Percentiles rank a stretch among this genome's conserved stretches.
phyloP scores from a whole-genome alignment of 2,113 vertebrate genomes.

The Lampris incognitus region DNA sequence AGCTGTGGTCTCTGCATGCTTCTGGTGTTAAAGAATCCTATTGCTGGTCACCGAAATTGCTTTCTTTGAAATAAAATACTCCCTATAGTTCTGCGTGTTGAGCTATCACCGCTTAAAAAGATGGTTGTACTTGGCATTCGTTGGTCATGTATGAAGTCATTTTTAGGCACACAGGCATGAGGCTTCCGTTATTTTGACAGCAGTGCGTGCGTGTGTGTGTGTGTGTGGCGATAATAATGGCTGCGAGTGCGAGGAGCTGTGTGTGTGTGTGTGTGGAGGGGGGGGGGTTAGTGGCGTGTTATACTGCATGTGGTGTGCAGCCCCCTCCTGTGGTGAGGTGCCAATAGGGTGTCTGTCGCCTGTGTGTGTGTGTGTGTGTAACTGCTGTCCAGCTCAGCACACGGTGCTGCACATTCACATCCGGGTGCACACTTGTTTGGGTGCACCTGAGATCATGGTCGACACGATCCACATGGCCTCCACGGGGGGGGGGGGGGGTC shows the following conservation, averaged over 20 bases:
- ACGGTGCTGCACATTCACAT: neutral
- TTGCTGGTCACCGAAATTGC: conserved; percentile 31
- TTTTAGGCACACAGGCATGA: conserved; percentile 30
- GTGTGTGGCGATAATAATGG: neutral
- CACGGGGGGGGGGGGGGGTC: too few species aligned
- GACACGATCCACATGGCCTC: too few species aligned
- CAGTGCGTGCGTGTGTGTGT: conserved; percentile 35
- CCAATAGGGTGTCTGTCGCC: conserved; percentile 2
- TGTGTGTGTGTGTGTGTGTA: too few species aligned
- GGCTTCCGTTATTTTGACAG: conserved; percentile 48
- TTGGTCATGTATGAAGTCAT: conserved; percentile 54
- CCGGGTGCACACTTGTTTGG: neutral
- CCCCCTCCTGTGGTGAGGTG: conserved; percentile 68
- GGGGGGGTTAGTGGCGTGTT: conserved; percentile 45
- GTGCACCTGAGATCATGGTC: too few species aligned
- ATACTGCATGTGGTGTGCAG: conserved; percentile 38
- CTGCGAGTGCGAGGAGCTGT: too few species aligned
- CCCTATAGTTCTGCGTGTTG: conserved; percentile 13
- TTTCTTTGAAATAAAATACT: conserved; percentile 50
- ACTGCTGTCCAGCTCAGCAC: neutral
- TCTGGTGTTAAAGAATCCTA: conserved; percentile 35
- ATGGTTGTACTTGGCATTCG: conserved; percentile 43
- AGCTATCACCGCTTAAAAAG: conserved; percentile 7
- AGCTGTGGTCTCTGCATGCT: conserved; percentile 35
- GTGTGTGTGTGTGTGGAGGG: neutral